Evolutionary conservation across 2,888 invertebrate genomes (phyloP).

Genomic region (Rhabditoides inermis): DNA sequence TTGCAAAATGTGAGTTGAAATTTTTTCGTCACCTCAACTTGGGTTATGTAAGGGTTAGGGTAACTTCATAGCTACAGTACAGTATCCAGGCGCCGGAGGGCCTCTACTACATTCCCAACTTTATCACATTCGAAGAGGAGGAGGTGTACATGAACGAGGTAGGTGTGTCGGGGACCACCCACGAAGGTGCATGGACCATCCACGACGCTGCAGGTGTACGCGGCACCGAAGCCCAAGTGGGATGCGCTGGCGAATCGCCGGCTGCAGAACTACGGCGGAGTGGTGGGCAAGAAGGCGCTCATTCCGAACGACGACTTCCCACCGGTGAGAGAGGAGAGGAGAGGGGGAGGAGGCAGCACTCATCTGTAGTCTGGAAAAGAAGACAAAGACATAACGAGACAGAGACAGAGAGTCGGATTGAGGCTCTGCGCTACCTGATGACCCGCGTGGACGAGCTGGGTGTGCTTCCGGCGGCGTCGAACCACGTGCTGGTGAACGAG

Average conservation of each 20-base stretch:
- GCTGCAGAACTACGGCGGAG: slow-evolving; percentile 94
- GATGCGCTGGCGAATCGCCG: slow-evolving; percentile 69
- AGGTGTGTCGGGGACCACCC: slow-evolving; percentile 7
- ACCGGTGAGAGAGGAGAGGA: slow-evolving; percentile 50
- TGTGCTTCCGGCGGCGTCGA: slow-evolving; percentile 22
- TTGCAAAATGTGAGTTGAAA: too few relatives aligned
- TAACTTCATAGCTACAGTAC: too few relatives aligned
- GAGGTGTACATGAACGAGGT: slow-evolving; percentile 48
- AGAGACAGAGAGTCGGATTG: too few relatives aligned
- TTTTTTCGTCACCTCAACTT: too few relatives aligned
- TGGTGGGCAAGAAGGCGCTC: slow-evolving; percentile 87
- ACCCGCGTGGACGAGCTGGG: slow-evolving; percentile 20
- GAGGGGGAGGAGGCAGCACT: background rate
- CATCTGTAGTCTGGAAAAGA: too few relatives aligned
- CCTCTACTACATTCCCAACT: slow-evolving; percentile 46
- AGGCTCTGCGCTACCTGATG: slow-evolving; percentile 27
- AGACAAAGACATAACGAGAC: too few relatives aligned
- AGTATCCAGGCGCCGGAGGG: slow-evolving; percentile 27
- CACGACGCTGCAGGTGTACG: too few relatives aligned
- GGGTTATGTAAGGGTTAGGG: too few relatives aligned
- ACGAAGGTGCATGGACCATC: too few relatives aligned
- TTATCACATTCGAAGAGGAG: slow-evolving; percentile 52
- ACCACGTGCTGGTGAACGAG: slow-evolving; percentile 27
- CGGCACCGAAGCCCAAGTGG: slow-evolving; percentile 87
- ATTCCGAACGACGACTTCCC: slow-evolving; percentile 76